Conservation (phyloP, 2,797 vertebrate genomes). For the Enteromius mattozi region DNA sequence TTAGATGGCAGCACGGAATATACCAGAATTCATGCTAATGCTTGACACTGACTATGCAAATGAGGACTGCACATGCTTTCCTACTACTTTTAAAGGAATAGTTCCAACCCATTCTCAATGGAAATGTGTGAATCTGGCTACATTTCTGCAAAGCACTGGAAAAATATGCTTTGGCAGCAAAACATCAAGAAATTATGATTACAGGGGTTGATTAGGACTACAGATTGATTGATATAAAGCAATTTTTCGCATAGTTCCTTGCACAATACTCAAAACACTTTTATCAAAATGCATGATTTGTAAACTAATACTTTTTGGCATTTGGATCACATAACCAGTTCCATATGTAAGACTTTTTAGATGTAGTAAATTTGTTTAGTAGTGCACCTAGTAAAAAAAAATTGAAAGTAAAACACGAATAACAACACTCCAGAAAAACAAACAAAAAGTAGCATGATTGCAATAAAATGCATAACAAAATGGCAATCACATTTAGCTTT, state of each 20-base stretch:
- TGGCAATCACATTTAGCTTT: neutral
- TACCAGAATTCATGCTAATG: conserved; percentile 12
- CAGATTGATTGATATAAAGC: neutral
- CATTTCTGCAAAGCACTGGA: neutral
- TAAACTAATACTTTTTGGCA: neutral
- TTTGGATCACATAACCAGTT: neutral
- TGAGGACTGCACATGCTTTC: conserved; percentile 10
- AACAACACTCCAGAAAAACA: neutral
- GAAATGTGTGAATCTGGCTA: neutral
- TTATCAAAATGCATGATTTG: neutral
- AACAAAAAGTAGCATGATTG: neutral
- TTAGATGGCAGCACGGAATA: conserved; percentile 51
- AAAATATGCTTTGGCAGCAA: conserved; percentile 7
- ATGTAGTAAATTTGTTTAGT: neutral
- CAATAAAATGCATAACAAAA: neutral
- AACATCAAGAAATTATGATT: conserved; percentile 2
- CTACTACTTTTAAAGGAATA: conserved; percentile 14
- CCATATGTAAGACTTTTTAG: neutral
- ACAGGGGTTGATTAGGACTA: neutral
- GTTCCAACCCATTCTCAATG: conserved; percentile 5
- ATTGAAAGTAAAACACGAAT: neutral
- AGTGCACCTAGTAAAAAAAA: neutral
- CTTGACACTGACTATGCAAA: conserved; percentile 35
- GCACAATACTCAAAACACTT: neutral
- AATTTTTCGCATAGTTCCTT: neutral